Conservation (phyloP, 2,888 invertebrate genomes). For the Megamerina dolium region DNA sequence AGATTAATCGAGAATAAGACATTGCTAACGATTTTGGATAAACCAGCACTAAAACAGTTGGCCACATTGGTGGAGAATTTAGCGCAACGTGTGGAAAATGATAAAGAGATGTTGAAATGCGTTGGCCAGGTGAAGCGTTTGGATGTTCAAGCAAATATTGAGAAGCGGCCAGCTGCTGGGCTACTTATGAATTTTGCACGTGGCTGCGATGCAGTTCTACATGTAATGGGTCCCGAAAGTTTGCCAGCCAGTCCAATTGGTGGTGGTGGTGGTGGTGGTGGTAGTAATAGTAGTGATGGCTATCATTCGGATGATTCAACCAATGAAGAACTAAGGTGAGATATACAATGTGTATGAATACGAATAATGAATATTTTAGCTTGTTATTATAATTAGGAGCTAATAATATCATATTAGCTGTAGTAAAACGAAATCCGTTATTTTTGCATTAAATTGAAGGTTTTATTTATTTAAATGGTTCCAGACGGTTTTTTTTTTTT, state of each 20-base stretch:
- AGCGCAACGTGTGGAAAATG: constrained; percentile 77
- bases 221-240: constrained; percentile 60
- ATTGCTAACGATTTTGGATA: constrained; percentile 75
- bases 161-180: constrained; percentile 62
- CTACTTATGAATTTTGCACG: constrained; percentile 68
- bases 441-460: too few relatives aligned
- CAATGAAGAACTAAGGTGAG: constrained; percentile 46
- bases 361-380: too few relatives aligned
- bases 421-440: too few relatives aligned
- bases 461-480: too few relatives aligned
- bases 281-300: constrained; percentile 67
- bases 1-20: constrained; percentile 88
- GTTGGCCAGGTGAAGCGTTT: constrained; percentile 63
- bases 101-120: constrained; percentile 78
- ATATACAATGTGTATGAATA: not conserved
- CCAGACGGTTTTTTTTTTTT: too few relatives aligned
- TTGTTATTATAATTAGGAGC: too few relatives aligned
- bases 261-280: constrained; percentile 46
- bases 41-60: constrained; percentile 72
- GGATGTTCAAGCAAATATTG: constrained; percentile 59
- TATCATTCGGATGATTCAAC: constrained; percentile 73
- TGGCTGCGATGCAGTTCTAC: constrained; percentile 68
- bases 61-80: constrained; percentile 62
- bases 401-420: too few relatives aligned
- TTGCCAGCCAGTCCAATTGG: constrained; percentile 49